These are phyloP conservation scores for Didymodactylos carnosus DNA, from an alignment of 2,888 invertebrate species.

Conservation along the genomic window DNA sequence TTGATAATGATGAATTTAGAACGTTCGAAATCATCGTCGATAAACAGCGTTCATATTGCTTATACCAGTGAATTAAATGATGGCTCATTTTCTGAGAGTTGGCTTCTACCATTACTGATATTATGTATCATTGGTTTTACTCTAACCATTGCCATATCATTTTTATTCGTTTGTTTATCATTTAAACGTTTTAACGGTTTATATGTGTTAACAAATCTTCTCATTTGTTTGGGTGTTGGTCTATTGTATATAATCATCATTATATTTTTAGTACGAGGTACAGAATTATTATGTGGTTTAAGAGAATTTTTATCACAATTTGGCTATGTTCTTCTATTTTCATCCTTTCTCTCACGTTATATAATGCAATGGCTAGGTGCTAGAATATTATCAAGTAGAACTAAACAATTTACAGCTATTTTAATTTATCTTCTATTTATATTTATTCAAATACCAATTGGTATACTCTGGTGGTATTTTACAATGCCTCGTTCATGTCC, in stretches of 20 bases:
- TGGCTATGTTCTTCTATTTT: not conserved
- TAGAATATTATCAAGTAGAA: not conserved
- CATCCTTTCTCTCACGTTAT: not conserved
- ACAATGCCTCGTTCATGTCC: not conserved
- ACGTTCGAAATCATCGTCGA: too few relatives aligned
- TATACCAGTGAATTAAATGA: too few relatives aligned
- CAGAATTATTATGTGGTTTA: not conserved
- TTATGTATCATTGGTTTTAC: not conserved
- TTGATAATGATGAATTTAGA: too few relatives aligned
- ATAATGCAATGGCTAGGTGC: not conserved
- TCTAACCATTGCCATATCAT: not conserved
- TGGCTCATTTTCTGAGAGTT: not conserved
- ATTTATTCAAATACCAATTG: not conserved
- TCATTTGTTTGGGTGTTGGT: not conserved
- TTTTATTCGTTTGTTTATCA: not conserved
- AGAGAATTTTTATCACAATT: not conserved
- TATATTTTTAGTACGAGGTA: not conserved
- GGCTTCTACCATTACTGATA: not conserved
- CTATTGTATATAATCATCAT: not conserved
- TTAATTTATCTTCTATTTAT: not conserved
- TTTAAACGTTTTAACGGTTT: not conserved
- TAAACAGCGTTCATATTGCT: too few relatives aligned
- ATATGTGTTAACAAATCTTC: not conserved
- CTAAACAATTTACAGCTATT: not conserved
- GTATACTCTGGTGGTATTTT: slow-evolving; percentile 1